phyloP scores from a whole-genome alignment of 2,113 vertebrate species.

The Catharus fuscescens region DNA sequence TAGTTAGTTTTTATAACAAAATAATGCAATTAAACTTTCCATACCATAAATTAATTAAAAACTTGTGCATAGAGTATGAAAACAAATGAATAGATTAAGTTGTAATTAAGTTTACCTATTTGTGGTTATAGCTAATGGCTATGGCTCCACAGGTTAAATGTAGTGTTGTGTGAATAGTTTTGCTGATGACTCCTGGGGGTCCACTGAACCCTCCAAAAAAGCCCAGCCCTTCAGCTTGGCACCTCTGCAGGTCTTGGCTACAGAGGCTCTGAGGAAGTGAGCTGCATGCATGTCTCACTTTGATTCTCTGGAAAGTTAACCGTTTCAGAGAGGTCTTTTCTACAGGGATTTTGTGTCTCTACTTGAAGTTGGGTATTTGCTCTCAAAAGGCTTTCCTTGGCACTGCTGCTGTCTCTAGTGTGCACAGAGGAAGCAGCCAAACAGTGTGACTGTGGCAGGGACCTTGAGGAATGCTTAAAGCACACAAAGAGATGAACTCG shows the following conservation, averaged over 20 bases:
- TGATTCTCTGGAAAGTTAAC: not conserved
- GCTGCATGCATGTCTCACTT: not conserved
- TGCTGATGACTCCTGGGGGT: not conserved
- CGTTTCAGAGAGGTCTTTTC: not conserved
- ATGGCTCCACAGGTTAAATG: not conserved
- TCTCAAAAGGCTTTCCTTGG: not conserved
- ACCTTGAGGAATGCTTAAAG: not conserved
- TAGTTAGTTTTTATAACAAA: not conserved
- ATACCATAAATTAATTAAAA: slow-evolving; percentile 22
- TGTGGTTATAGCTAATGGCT: not conserved
- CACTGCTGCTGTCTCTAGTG: not conserved
- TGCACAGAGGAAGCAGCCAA: not conserved
- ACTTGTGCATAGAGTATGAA: not conserved
- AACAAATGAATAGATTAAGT: not conserved
- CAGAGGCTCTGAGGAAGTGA: not conserved
- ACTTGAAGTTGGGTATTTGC: fast-evolving
- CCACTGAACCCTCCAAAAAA: not conserved
- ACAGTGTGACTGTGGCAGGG: not conserved
- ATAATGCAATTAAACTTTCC: not conserved
- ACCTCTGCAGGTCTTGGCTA: not conserved
- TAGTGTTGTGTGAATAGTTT: not conserved
- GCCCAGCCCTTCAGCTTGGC: not conserved
- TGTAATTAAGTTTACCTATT: not conserved
- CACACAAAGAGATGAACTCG: not conserved
- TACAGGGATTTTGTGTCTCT: not conserved